Evolutionary conservation across 2,797 vertebrate species (phyloP).

Genomic region (Trematomus bernacchii): DNA sequence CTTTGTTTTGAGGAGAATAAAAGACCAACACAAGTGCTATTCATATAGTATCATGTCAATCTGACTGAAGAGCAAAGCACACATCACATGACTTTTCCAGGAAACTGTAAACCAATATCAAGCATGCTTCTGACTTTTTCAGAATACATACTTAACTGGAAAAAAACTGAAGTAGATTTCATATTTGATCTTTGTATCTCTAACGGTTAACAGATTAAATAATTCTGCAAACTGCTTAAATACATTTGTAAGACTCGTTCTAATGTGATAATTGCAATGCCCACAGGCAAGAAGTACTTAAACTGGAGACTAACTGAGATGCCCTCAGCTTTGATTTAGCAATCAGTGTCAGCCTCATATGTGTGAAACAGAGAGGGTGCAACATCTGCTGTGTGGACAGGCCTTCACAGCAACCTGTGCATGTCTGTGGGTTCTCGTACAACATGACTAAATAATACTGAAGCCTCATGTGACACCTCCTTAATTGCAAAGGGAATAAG

Average conservation of each 20-base stretch:
- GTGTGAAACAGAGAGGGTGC: slow-evolving; percentile 8
- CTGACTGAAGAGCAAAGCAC: not conserved
- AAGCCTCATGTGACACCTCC: not conserved
- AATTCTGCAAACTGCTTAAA: slow-evolving; percentile 3
- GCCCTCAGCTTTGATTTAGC: not conserved
- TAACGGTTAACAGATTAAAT: not conserved
- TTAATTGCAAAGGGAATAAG: slow-evolving; percentile 12
- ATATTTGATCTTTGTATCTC: not conserved
- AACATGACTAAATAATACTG: no score
- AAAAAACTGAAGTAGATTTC: slow-evolving; percentile 1
- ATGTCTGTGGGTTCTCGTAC: not conserved
- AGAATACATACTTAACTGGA: not conserved
- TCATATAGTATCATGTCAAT: slow-evolving; percentile 22
- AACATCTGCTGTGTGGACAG: slow-evolving; percentile 11
- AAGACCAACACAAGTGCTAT: not conserved
- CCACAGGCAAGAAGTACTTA: not conserved
- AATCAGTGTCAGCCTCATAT: not conserved
- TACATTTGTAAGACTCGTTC: not conserved
- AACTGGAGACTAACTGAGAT: not conserved
- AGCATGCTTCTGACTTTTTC: slow-evolving; percentile 21
- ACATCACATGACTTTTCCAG: slow-evolving; percentile 58
- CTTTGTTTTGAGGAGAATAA: not conserved
- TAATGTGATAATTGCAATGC: slow-evolving; percentile 25
- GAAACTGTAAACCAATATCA: slow-evolving; percentile 54
- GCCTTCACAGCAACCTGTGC: not conserved